Base-by-base conservation (phyloP, 2,113 vertebrate genomes). In the Lasiurus borealis region DNA sequence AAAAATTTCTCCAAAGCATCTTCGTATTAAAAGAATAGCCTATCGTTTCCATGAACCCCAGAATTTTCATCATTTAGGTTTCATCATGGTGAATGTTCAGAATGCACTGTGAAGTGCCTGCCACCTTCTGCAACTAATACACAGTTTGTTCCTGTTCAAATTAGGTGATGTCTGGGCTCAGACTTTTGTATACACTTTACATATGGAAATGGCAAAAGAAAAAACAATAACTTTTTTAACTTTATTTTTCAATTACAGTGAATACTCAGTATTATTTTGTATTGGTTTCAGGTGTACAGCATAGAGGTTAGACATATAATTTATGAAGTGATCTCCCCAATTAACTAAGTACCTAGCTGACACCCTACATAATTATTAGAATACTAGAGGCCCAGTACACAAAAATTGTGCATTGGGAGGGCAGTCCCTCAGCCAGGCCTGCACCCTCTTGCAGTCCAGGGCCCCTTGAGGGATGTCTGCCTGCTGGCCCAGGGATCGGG, bases 21-120 rank as follows among this genome's bases (percentile, higher is more conserved):
- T 27, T 8, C 52, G 21, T 34, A 7, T 44, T 48, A 25, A 71
- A 90, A 59, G 81, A 73, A 52, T 2, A 44, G 34, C 18, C 2
- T 34, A 2, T 15, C 3, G 0, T 16, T 59, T 44, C 59, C 59
- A 40, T 44, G 21, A 40, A 12, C 14, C 62, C 31, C 48, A 0
- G 3, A 4, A 11, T 83, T 59, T 73, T 31, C n/a, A 3, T 69
- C 31, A 3, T 31, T 46, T 82, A 16, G 18, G 34, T 29, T 9
- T 16, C n/a, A 4, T 19, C 0, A 25, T 4, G 3, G 59, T 8
- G 6, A 69, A 9, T 1, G 5, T 25, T 57, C 27, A 6, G 31
- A 54, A 5, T 3, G 2, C n/a, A 3, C 0, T 0, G 3, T 12
- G 9, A 52, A 16, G 16, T 29, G 13, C n/a, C 44, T 29, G 7